These are phyloP conservation scores for Molorchus minor DNA, from an alignment of 2,888 invertebrate species.

Conservation along the genomic window DNA sequence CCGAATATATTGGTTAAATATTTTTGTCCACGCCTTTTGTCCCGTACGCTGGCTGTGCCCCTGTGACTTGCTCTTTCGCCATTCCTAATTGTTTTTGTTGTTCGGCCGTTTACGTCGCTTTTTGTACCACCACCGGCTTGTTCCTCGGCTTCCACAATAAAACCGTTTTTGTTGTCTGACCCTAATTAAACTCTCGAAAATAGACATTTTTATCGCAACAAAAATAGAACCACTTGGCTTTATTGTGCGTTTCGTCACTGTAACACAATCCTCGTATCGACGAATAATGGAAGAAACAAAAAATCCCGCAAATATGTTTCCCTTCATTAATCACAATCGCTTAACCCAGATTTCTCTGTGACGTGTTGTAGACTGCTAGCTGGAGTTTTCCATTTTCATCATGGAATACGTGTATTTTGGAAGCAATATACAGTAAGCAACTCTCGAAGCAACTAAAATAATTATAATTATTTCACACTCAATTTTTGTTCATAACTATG, in stretches of 20 bases:
- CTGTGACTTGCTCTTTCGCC: slow-evolving; percentile 39
- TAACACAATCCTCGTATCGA: slow-evolving; percentile 8
- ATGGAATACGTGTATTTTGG: neutral
- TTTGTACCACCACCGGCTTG: neutral
- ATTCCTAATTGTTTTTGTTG: slow-evolving; percentile 19
- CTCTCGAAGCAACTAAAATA: too few species aligned
- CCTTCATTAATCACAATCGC: slow-evolving; percentile 12
- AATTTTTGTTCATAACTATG: too few species aligned
- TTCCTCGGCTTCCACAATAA: slow-evolving; percentile 9
- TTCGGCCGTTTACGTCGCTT: slow-evolving; percentile 4
- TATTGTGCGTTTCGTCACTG: slow-evolving; percentile 13
- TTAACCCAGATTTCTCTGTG: neutral
- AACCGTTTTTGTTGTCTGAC: slow-evolving; percentile 21
- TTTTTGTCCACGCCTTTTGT: slow-evolving; percentile 42
- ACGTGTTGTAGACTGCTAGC: neutral
- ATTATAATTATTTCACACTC: too few species aligned
- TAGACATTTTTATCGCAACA: slow-evolving; percentile 15
- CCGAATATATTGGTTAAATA: slow-evolving; percentile 40
- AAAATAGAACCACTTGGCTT: slow-evolving; percentile 11
- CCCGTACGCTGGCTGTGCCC: slow-evolving; percentile 32
- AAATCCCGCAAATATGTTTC: slow-evolving; percentile 5
- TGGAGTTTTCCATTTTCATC: neutral
- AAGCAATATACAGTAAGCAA: too few species aligned
- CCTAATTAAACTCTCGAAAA: slow-evolving; percentile 26
- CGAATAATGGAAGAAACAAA: slow-evolving; percentile 1